These are phyloP conservation scores for Syngnathus acus DNA, from an alignment of 2,797 vertebrate genomes.

Conservation along the genomic window DNA sequence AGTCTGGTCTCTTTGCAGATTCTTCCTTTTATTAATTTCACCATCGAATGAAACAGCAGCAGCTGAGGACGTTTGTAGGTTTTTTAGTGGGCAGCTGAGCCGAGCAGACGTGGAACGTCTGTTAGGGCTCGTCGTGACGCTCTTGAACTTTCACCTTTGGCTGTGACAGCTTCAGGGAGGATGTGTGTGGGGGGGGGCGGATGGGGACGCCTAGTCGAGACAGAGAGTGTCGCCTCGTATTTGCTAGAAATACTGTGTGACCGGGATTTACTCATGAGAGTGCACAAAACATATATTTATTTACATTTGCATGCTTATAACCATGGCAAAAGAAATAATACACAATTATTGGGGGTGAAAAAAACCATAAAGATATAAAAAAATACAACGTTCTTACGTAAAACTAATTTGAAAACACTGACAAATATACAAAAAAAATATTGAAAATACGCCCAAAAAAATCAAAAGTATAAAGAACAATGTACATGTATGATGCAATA, in stretches of 20 bases:
- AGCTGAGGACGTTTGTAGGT: background rate
- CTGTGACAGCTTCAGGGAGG: slow-evolving; percentile 46
- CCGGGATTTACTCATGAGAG: background rate
- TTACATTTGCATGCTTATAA: background rate
- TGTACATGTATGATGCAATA: no score
- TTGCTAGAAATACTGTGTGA: background rate
- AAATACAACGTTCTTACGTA: no score
- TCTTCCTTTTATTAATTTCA: slow-evolving; percentile 9
- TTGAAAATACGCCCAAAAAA: no score
- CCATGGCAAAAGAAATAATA: background rate
- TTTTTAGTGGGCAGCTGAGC: slow-evolving; percentile 32
- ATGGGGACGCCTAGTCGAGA: no score
- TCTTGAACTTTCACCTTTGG: slow-evolving; percentile 62
- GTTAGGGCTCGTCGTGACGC: slow-evolving; percentile 55
- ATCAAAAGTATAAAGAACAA: no score
- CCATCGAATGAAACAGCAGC: background rate
- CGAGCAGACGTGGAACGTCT: slow-evolving; percentile 37
- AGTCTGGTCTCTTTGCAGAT: background rate
- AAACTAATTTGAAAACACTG: background rate
- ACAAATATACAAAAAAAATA: background rate
- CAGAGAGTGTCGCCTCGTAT: background rate
- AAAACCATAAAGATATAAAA: background rate
- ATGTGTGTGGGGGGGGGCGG: slow-evolving; percentile 15
- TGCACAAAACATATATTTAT: background rate
- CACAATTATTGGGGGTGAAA: background rate